Evolutionary conservation across 2,113 vertebrate genomes (phyloP).

Genomic region (Danio rerio): GRCz12tu NC_133200.1:29313001-29313500

Average conservation of each 20-base stretch:
- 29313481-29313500: background rate
- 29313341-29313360: background rate
- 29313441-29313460: background rate
- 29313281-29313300: background rate
- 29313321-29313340: background rate
- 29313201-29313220: constrained; percentile 44
- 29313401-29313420: background rate
- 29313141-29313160: constrained; percentile 44
- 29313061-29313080: background rate
- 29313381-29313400: background rate
- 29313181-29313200: constrained; percentile 37
- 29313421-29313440: background rate
- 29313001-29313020: constrained; percentile 23
- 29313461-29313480: background rate
- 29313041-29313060: background rate
- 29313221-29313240: constrained; percentile 31
- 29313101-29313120: constrained; percentile 32
- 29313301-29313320: constrained; percentile 2
- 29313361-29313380: constrained; percentile 12
- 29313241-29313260: constrained; percentile 31
- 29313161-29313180: constrained; percentile 50
- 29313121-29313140: constrained; percentile 10
- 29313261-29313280: constrained; percentile 20
- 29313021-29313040: background rate
- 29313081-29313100: background rate